Evolutionary conservation across 1,140 invertebrate genomes (phyloP).

Genomic region (Acromyrmex heyeri): DNA sequence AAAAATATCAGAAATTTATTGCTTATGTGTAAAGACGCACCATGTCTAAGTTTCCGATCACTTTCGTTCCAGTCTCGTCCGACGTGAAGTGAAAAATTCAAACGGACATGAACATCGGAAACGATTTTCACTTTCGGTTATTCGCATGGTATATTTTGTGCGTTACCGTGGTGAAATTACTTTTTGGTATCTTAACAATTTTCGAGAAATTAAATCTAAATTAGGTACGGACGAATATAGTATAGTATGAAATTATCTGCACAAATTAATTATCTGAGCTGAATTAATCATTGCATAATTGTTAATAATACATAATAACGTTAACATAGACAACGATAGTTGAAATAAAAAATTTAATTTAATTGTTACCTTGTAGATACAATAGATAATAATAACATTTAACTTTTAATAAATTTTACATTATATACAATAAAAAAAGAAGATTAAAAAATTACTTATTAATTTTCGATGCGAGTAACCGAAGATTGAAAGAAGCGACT

Average conservation of each 20-base stretch:
- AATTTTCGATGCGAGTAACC: conserved; percentile 9
- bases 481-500: conserved; percentile 6
- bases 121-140: conserved; percentile 24
- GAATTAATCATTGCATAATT: background rate
- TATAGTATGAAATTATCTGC: background rate
- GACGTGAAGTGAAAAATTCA: background rate
- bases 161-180: background rate
- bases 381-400: background rate
- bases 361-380: background rate
- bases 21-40: background rate
- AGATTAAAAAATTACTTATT: background rate
- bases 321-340: background rate
- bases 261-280: background rate
- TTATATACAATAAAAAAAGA: background rate
- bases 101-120: background rate
- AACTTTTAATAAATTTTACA: conserved; percentile 3
- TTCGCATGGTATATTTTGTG: background rate
- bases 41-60: background rate
- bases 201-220: background rate
- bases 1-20: background rate
- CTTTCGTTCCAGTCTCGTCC: conserved; percentile 59
- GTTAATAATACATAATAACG: background rate
- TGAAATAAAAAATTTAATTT: conserved; percentile 23
- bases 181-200: background rate
- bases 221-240: background rate